Percentiles rank a stretch among this genome's conserved stretches.
Conservation (phyloP, 2,113 vertebrate genomes). For the Pelvicachromis taeniatus region DNA sequence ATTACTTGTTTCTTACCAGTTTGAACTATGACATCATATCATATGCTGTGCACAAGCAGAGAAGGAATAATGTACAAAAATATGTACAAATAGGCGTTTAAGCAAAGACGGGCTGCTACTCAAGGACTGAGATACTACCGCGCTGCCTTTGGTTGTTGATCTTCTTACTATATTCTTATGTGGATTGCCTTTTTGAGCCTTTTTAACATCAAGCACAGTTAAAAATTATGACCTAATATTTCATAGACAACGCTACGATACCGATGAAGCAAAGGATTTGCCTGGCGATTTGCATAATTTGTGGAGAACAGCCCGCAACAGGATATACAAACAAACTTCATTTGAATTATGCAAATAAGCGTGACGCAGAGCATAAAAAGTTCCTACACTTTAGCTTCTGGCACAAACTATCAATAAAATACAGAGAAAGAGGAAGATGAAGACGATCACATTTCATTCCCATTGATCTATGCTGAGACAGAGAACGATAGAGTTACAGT, state of each 20-base stretch:
- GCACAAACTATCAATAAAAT: background rate
- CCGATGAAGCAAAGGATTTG: background rate
- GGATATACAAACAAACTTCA: background rate
- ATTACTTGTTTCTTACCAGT: background rate
- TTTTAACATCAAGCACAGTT: background rate
- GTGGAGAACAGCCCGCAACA: background rate
- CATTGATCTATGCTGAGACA: constrained; percentile 6
- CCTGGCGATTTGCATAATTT: background rate
- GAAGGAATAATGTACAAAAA: background rate
- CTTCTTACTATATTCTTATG: background rate
- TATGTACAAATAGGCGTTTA: background rate
- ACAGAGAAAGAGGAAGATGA: constrained; percentile 21
- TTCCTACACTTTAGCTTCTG: constrained; percentile 41
- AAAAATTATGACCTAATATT: background rate
- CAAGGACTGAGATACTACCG: background rate
- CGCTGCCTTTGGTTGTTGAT: background rate
- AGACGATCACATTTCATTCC: constrained; percentile 22
- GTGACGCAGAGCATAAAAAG: background rate
- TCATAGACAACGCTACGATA: background rate
- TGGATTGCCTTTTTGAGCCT: background rate
- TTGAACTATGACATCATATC: background rate
- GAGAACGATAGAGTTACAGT: constrained; percentile 68
- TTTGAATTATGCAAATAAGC: background rate
- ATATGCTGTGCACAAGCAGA: background rate
- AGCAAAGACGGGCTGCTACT: background rate